Conservation (phyloP, 2,113 vertebrate genomes). For the Brienomyrus brachyistius region DNA sequence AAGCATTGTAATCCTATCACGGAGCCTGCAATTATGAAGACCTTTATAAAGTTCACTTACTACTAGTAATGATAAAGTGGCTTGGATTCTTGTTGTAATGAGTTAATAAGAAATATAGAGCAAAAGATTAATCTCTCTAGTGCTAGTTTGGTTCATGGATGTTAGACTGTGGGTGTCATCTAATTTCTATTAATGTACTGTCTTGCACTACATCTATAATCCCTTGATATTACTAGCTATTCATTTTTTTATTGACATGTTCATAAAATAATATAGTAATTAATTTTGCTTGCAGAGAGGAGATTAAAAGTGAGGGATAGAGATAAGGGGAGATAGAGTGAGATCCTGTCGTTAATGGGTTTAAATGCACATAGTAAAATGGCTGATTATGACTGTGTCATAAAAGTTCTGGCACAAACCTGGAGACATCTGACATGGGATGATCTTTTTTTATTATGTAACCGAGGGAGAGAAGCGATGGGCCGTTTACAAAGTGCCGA, state of each 20-base stretch:
- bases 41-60: slow-evolving; percentile 65
- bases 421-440: slow-evolving; percentile 51
- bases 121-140: slow-evolving; percentile 26
- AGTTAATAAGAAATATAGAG: slow-evolving; percentile 57
- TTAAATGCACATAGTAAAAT: slow-evolving; percentile 32
- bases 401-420: slow-evolving; percentile 44
- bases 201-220: slow-evolving; percentile 32
- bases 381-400: slow-evolving; percentile 41
- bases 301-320: slow-evolving; percentile 29
- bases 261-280: slow-evolving; percentile 54
- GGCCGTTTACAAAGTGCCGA: slow-evolving; percentile 23
- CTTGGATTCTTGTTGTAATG: slow-evolving; percentile 53
- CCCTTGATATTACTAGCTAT: slow-evolving; percentile 49
- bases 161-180: slow-evolving; percentile 27
- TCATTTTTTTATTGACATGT: slow-evolving; percentile 47
- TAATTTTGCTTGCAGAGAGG: slow-evolving; percentile 46
- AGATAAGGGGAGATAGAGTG: slow-evolving; percentile 22
- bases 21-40: slow-evolving; percentile 60
- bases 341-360: slow-evolving; percentile 32
- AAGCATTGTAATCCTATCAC: slow-evolving; percentile 53
- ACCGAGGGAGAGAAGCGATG: slow-evolving; percentile 36
- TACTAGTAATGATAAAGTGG: slow-evolving; percentile 61
- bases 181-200: slow-evolving; percentile 39
- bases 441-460: slow-evolving; percentile 52
- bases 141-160: slow-evolving; percentile 32